Conservation (phyloP, 2,113 vertebrate genomes). For the Glaucomys volans region DNA sequence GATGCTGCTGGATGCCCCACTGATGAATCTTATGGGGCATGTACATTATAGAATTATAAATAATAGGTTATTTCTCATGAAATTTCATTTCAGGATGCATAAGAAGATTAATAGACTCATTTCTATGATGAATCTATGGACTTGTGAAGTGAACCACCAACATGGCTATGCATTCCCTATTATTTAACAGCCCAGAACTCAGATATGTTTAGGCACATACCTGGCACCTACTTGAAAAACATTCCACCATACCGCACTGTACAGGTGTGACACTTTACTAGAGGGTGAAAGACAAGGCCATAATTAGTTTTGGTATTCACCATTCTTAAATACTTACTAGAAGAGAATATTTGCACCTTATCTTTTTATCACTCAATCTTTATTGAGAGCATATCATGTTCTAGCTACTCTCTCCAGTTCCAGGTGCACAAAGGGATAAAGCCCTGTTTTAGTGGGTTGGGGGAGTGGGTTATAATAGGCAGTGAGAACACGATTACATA, state of each 20-base stretch:
- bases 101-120: conserved; percentile 86
- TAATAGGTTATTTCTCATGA: conserved; percentile 81
- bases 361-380: background rate
- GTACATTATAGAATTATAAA: conserved; percentile 83
- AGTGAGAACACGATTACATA: background rate
- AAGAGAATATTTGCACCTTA: background rate
- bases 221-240: conserved; percentile 38
- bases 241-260: conserved; percentile 31
- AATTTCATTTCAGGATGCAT: conserved; percentile 86
- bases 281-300: conserved; percentile 39
- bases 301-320: background rate
- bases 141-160: conserved; percentile 77
- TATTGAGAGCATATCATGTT: background rate
- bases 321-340: background rate
- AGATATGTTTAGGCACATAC: conserved; percentile 43
- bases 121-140: conserved; percentile 78
- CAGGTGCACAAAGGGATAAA: background rate
- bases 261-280: conserved; percentile 72
- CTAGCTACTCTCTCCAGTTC: background rate
- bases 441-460: background rate
- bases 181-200: background rate
- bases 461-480: background rate
- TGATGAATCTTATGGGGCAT: conserved; percentile 78
- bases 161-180: conserved; percentile 61
- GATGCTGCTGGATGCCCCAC: conserved; percentile 32